A percentile compares a stretch with the other conserved stretches of the same genome.
Conservation (phyloP, 92 coral and sea anemone species). For the Phymanthus crucifer region DNA sequence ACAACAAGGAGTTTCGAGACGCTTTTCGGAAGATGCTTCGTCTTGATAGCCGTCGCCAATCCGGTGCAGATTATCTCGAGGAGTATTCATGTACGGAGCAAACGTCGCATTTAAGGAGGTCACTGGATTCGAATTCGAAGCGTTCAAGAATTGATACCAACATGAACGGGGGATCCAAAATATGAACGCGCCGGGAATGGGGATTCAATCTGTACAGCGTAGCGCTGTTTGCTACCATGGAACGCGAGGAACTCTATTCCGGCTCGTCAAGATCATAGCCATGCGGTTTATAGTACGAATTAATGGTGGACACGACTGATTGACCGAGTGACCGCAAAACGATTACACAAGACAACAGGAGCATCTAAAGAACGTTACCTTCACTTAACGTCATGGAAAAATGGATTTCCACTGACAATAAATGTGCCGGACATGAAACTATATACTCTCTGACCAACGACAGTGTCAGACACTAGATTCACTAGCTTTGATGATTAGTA, state of each 20-base stretch:
- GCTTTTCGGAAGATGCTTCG: slow-evolving; percentile 76
- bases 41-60: background rate
- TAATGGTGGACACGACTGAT: background rate
- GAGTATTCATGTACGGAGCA: slow-evolving; percentile 61
- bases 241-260: background rate
- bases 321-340: slow-evolving; percentile 7
- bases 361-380: background rate
- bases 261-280: background rate
- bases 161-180: slow-evolving; percentile 21
- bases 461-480: background rate
- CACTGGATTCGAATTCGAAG: slow-evolving; percentile 32
- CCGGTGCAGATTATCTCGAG: slow-evolving; percentile 38
- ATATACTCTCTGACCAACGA: background rate
- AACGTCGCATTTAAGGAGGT: background rate
- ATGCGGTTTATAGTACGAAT: background rate
- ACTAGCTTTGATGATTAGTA: background rate
- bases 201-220: background rate
- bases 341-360: background rate
- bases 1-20: slow-evolving; percentile 81
- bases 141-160: background rate
- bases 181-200: background rate
- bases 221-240: background rate
- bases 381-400: background rate
- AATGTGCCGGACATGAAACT: background rate
- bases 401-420: background rate